Percentiles rank a stretch among this genome's conserved stretches.
Evolutionary conservation across 1,140 invertebrate genomes (phyloP).

Genomic region (Thaumatotibia leucotreta): DNA sequence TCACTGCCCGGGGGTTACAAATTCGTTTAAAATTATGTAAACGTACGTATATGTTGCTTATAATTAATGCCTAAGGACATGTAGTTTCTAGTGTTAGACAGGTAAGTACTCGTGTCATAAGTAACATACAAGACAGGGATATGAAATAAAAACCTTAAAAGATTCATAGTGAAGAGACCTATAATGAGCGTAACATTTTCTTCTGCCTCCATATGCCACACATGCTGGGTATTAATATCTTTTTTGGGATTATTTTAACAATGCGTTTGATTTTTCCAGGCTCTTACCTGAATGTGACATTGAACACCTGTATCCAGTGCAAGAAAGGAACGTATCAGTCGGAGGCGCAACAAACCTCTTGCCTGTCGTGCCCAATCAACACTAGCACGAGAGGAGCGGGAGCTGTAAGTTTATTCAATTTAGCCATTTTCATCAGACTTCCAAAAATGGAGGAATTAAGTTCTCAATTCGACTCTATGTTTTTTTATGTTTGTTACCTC

Average conservation of each 20-base stretch:
- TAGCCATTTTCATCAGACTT: background rate
- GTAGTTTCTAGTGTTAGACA: background rate
- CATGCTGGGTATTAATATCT: too few species aligned
- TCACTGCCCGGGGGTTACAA: background rate
- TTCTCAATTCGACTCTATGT: too few species aligned
- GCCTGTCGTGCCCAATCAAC: constrained; percentile 93
- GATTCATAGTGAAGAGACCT: too few species aligned
- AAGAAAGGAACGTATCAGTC: constrained; percentile 96
- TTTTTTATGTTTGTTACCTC: too few species aligned
- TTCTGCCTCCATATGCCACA: too few species aligned
- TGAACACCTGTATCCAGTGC: constrained; percentile 92
- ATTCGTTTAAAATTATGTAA: background rate
- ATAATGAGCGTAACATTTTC: too few species aligned
- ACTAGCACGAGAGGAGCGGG: constrained; percentile 91
- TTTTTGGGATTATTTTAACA: too few species aligned
- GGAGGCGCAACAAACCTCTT: constrained; percentile 91
- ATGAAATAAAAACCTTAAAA: too few species aligned
- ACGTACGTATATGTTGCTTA: background rate
- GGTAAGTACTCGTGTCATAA: background rate
- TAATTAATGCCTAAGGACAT: background rate
- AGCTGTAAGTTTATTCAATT: constrained; percentile 80
- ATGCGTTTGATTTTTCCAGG: too few species aligned
- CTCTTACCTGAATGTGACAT: constrained; percentile 88
- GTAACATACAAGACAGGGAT: background rate
- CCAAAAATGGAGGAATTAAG: background rate